phyloP scores from a whole-genome alignment of 1,140 invertebrate species.

The Cardiocondyla obscurior region DNA sequence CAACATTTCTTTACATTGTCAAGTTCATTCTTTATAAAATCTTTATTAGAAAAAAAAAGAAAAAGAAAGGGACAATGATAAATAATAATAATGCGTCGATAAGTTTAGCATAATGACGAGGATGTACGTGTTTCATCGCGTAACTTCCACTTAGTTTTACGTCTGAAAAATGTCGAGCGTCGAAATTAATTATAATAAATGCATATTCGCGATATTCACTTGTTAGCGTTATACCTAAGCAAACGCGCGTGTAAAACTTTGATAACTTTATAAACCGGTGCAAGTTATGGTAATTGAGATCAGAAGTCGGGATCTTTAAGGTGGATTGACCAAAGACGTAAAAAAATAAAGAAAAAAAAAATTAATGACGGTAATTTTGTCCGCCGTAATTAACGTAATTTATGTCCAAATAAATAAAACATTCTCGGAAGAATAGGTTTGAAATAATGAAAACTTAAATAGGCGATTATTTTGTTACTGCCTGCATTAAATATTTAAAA shows the following conservation, averaged over 20 bases:
- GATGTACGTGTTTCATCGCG: background rate
- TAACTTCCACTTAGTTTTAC: background rate
- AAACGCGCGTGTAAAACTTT: background rate
- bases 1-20: background rate
- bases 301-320: background rate
- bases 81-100: background rate
- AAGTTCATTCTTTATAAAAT: background rate
- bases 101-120: background rate
- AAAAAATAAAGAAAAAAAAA: background rate
- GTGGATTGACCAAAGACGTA: background rate
- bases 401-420: background rate
- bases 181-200: conserved; percentile 10
- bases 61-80: background rate
- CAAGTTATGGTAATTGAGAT: background rate
- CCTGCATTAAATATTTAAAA: background rate
- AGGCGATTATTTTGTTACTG: background rate
- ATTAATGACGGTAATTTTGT: background rate
- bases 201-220: background rate
- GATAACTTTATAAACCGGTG: background rate
- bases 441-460: background rate
- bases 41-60: no score
- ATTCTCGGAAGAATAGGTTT: background rate
- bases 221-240: background rate
- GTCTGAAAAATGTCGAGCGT: background rate
- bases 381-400: background rate